A percentile compares a stretch with the other conserved stretches of the same genome.
Conservation (phyloP, 1,140 invertebrate species). For the Delia radicum region DNA sequence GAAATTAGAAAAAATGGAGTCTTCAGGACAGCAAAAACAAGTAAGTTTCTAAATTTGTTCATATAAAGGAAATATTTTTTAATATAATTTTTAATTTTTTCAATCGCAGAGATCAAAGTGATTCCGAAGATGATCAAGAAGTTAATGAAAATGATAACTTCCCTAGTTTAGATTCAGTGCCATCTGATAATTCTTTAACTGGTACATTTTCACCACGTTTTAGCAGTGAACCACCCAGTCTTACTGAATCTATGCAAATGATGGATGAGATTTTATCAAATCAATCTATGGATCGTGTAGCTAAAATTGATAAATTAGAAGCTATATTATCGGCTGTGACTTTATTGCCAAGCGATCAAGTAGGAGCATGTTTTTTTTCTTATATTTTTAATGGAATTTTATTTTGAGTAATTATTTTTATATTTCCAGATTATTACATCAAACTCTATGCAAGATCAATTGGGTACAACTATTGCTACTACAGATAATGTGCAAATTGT, state of each 20-base stretch:
- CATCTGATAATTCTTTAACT: constrained; percentile 68
- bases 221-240: constrained; percentile 78
- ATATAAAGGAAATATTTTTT: not conserved
- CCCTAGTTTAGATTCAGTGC: constrained; percentile 74
- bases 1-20: constrained; percentile 88
- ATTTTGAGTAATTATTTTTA: not conserved
- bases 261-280: constrained; percentile 84
- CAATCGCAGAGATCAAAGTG: constrained; percentile 55
- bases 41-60: constrained; percentile 37
- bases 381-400: not conserved
- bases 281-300: constrained; percentile 78
- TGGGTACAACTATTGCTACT: constrained; percentile 49
- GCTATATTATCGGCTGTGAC: constrained; percentile 79
- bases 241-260: constrained; percentile 89
- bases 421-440: constrained; percentile 49
- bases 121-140: constrained; percentile 68
- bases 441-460: constrained; percentile 49
- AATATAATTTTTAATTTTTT: no score
- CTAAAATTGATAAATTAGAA: constrained; percentile 83
- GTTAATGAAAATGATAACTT: constrained; percentile 71
- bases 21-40: constrained; percentile 65
- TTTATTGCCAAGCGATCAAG: constrained; percentile 58
- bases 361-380: constrained; percentile 22
- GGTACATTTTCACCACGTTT: constrained; percentile 68
- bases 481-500: constrained; percentile 53